A percentile compares a stretch with the other conserved stretches of the same genome.
Evolutionary conservation across 2,888 invertebrate species (phyloP).

Genomic region (Tolmerus cingulatus): DNA sequence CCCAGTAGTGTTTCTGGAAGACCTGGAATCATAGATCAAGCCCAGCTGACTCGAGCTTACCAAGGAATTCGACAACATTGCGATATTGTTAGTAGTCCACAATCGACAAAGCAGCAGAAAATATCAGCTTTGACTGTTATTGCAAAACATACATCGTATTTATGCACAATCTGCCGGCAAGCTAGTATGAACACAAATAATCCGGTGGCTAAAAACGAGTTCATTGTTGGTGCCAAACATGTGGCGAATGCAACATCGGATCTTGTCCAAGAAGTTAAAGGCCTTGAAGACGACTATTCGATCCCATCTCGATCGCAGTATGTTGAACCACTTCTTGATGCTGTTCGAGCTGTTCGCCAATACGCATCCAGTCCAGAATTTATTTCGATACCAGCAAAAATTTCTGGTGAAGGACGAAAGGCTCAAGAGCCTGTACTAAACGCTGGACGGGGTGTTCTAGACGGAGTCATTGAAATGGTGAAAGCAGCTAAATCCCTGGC

Average conservation of each 20-base stretch:
- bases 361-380: constrained; percentile 96
- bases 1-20: constrained; percentile 87
- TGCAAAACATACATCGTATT: constrained; percentile 93
- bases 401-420: constrained; percentile 81
- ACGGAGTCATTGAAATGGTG: constrained; percentile 90
- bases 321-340: constrained; percentile 85
- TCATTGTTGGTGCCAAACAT: constrained; percentile 97
- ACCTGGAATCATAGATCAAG: constrained; percentile 88
- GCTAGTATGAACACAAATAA: constrained; percentile 91
- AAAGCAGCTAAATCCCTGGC: constrained; percentile 89
- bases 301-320: constrained; percentile 78
- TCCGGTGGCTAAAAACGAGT: constrained; percentile 93
- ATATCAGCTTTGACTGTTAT: constrained; percentile 91
- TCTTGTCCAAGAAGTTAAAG: constrained; percentile 94
- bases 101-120: constrained; percentile 82
- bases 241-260: constrained; percentile 95
- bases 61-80: constrained; percentile 92
- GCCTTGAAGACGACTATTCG: constrained; percentile 83
- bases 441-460: constrained; percentile 79
- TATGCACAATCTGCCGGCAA: constrained; percentile 93
- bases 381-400: constrained; percentile 88
- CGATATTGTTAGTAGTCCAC: constrained; percentile 74
- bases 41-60: constrained; percentile 85
- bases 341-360: constrained; percentile 89
- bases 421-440: constrained; percentile 89